phyloP scores from a whole-genome alignment of 1,140 invertebrate genomes.

The Ditylenchus dipsaci region DNA sequence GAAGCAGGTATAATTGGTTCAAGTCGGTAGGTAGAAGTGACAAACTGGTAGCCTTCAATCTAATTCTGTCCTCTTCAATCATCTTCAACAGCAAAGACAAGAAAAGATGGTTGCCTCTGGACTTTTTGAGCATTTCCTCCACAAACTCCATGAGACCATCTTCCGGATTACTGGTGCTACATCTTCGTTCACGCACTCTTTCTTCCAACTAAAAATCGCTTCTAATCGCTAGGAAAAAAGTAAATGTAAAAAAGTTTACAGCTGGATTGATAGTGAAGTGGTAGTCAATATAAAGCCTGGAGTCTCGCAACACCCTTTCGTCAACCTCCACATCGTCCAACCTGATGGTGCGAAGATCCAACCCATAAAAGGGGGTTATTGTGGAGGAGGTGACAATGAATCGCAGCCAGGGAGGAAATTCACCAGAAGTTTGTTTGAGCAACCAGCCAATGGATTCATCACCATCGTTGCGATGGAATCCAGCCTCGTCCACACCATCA shows the following conservation, averaged over 20 bases:
- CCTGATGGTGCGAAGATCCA: conserved; percentile 12
- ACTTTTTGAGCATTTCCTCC: conserved; percentile 74
- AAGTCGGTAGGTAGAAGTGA: conserved; percentile 74
- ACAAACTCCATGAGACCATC: conserved; percentile 70
- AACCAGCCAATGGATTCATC: conserved; percentile 43
- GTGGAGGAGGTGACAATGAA: conserved; percentile 28
- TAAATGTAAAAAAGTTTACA: not conserved
- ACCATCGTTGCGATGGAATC: conserved; percentile 40
- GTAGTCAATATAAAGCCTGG: conserved; percentile 73
- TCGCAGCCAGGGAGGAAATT: conserved; percentile 29
- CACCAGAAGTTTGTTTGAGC: conserved; percentile 1
- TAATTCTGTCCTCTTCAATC: conserved; percentile 82
- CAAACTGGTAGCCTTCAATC: conserved; percentile 75
- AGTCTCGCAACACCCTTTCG: conserved; percentile 56
- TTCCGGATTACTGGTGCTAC: conserved; percentile 59
- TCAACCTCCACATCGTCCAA: conserved; percentile 44
- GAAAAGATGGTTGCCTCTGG: conserved; percentile 83
- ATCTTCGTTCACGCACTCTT: conserved; percentile 66
- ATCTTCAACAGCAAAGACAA: conserved; percentile 86
- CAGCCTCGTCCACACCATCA: conserved; percentile 38
- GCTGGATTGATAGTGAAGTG: conserved; percentile 72
- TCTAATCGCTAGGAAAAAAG: not conserved
- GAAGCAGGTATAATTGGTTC: conserved; percentile 82
- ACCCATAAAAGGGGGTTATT: not conserved
- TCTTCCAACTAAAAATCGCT: conserved; percentile 68